These are phyloP conservation scores for Yoshiicerus persimilis DNA, from an alignment of 1,140 invertebrate species.

Conservation along the genomic window DNA sequence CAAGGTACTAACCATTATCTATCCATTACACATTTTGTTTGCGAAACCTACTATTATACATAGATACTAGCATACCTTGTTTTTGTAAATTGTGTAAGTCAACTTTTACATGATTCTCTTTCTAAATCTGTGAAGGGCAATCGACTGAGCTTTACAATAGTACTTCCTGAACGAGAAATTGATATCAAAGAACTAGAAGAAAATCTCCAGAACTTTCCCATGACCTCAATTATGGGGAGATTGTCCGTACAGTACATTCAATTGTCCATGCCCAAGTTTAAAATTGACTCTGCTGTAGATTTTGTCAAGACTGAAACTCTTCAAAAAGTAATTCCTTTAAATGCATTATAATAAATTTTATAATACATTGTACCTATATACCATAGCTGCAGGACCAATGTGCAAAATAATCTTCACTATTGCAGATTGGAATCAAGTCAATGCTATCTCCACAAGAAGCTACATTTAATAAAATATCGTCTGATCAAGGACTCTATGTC, in stretches of 20 bases:
- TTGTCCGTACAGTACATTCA: background rate
- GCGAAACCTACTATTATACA: no score
- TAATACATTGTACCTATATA: no score
- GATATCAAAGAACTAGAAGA: background rate
- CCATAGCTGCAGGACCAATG: no score
- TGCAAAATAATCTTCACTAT: no score
- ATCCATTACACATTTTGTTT: background rate
- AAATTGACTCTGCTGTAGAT: background rate
- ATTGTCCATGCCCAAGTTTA: background rate
- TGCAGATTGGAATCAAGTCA: background rate
- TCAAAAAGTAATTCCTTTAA: slow-evolving; percentile 17
- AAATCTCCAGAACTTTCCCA: background rate
- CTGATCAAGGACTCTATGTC: background rate
- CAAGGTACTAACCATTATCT: background rate
- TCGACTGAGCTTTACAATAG: background rate
- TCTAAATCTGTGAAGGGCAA: background rate
- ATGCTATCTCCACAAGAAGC: background rate
- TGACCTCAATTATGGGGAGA: background rate
- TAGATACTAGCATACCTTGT: no score
- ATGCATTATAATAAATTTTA: no score
- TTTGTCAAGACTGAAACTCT: background rate
- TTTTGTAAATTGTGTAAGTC: no score
- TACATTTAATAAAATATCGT: background rate
- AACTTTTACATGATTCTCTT: no score
- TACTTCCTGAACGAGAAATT: slow-evolving; percentile 8